Conservation (phyloP, 2,113 vertebrate species). For the Sinocyclocheilus anophthalmus region DNA sequence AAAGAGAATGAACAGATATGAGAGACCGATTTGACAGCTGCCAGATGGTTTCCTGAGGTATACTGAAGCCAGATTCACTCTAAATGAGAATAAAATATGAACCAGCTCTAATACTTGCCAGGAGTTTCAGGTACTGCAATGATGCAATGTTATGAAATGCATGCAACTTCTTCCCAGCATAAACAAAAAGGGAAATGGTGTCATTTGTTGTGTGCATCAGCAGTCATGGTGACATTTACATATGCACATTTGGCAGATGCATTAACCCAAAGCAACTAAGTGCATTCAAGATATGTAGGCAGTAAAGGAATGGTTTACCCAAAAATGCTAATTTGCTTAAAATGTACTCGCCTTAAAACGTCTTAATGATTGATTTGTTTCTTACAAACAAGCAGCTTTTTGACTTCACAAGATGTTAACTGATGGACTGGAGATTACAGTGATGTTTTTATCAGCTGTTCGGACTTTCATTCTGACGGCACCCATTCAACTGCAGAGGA, state of each 20-base stretch:
- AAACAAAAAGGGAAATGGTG: constrained; percentile 9
- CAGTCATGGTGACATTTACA: neutral
- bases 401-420: neutral
- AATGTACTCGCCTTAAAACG: neutral
- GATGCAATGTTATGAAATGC: constrained; percentile 34
- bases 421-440: neutral
- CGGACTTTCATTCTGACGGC: neutral
- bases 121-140: constrained; percentile 4
- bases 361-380: no score
- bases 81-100: neutral
- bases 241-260: constrained; percentile 1
- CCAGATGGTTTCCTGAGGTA: neutral
- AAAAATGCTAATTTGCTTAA: neutral
- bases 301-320: neutral
- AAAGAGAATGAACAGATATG: neutral
- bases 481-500: neutral
- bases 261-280: neutral
- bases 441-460: neutral
- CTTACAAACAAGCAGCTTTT: no score
- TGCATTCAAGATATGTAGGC: neutral
- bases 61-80: neutral
- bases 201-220: neutral
- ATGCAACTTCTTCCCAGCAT: neutral
- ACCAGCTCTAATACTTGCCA: neutral
- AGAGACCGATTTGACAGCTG: neutral